These are phyloP conservation scores for Augochlorella aurata DNA, from an alignment of 2,888 invertebrate genomes.

Conservation along the genomic window DNA sequence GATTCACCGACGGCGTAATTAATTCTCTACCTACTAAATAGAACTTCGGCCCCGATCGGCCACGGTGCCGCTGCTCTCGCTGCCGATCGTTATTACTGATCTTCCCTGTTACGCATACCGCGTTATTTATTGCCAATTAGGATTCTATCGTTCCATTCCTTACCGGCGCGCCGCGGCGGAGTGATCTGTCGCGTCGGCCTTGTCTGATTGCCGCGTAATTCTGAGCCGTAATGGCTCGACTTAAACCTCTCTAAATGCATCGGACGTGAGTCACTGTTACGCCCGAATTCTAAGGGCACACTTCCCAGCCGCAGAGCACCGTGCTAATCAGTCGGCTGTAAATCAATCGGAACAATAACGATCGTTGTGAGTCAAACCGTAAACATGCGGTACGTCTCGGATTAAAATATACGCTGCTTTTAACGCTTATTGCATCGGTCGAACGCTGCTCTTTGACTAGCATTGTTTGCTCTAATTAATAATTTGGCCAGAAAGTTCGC, in stretches of 20 bases:
- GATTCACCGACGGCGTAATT: slow-evolving; percentile 64
- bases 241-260: slow-evolving; percentile 15
- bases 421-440: not conserved
- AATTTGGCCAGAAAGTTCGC: no score
- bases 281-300: not conserved
- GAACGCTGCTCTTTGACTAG: not conserved
- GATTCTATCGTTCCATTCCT: slow-evolving; percentile 53
- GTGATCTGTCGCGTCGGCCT: slow-evolving; percentile 37
- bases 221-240: slow-evolving; percentile 16
- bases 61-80: not conserved
- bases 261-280: not conserved
- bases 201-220: slow-evolving; percentile 38
- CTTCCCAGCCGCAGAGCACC: not conserved
- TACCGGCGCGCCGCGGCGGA: slow-evolving; percentile 27
- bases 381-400: not conserved
- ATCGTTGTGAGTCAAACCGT: not conserved
- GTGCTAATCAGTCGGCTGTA: not conserved
- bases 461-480: no score
- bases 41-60: slow-evolving; percentile 53
- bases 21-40: slow-evolving; percentile 64
- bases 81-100: slow-evolving; percentile 62
- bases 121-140: slow-evolving; percentile 68
- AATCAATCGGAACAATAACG: not conserved
- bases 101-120: slow-evolving; percentile 55
- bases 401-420: not conserved